A percentile compares a stretch with the other conserved stretches of the same genome.
phyloP scores from a whole-genome alignment of 1,140 invertebrate genomes.

The Scaptodrosophila lebanonensis region DNA sequence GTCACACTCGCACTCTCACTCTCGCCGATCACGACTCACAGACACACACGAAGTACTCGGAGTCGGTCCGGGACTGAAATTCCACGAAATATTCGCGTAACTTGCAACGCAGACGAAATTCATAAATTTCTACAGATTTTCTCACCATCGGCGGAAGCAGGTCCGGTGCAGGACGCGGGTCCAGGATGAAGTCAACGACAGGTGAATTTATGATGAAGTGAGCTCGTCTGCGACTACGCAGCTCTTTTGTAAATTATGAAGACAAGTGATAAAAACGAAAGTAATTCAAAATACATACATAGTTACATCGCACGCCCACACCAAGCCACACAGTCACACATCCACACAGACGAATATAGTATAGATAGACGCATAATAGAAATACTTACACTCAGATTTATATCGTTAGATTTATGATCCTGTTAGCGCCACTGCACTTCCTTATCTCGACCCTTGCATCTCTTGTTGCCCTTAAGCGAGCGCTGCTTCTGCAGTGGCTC shows the following conservation, averaged over 20 bases:
- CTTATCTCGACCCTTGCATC: slow-evolving; percentile 43
- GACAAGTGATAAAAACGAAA: slow-evolving; percentile 64
- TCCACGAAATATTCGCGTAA: slow-evolving; percentile 72
- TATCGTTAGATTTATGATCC: slow-evolving; percentile 69
- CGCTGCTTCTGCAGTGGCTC: too few species aligned
- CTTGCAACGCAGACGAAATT: slow-evolving; percentile 53
- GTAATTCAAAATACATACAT: slow-evolving; percentile 59
- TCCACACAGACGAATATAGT: background rate
- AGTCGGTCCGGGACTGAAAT: slow-evolving; percentile 28
- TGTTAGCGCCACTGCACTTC: slow-evolving; percentile 70
- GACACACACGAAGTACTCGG: background rate
- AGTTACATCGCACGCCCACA: slow-evolving; percentile 42
- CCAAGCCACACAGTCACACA: slow-evolving; percentile 10
- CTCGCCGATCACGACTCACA: slow-evolving; percentile 10
- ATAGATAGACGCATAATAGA: background rate
- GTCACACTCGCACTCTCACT: slow-evolving; percentile 3
- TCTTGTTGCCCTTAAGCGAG: slow-evolving; percentile 3
- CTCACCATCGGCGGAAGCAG: slow-evolving; percentile 49
- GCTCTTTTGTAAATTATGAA: slow-evolving; percentile 51
- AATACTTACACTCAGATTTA: slow-evolving; percentile 41
- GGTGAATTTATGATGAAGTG: slow-evolving; percentile 74
- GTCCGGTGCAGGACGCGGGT: slow-evolving; percentile 33
- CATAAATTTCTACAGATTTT: slow-evolving; percentile 48
- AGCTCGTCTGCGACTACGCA: slow-evolving; percentile 51
- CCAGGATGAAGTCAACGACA: slow-evolving; percentile 56